phyloP scores from a whole-genome alignment of 1,140 invertebrate species.

The Lethocerus indicus region DNA sequence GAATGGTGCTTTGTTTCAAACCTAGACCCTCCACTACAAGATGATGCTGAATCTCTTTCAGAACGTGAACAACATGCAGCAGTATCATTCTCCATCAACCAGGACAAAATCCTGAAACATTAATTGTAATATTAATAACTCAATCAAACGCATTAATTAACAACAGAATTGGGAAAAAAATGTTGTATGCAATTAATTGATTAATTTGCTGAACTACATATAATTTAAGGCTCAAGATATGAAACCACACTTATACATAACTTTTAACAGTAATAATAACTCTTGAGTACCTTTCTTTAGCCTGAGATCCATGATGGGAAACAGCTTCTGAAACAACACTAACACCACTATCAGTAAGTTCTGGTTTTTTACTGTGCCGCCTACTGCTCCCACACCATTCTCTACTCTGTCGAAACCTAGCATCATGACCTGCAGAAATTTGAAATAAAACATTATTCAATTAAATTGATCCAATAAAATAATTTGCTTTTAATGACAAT shows the following conservation, averaged over 20 bases:
- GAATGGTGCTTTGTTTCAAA: constrained; percentile 10
- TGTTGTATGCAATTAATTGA: too few species aligned
- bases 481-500: not conserved
- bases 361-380: constrained; percentile 47
- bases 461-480: not conserved
- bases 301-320: constrained; percentile 23
- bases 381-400: constrained; percentile 24
- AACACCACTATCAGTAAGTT: constrained; percentile 62
- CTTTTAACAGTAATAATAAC: too few species aligned
- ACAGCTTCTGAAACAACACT: constrained; percentile 49
- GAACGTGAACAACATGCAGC: constrained; percentile 10
- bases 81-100: constrained; percentile 32
- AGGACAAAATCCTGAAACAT: constrained; percentile 33
- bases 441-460: not conserved
- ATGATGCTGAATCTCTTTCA: constrained; percentile 13
- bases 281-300: constrained; percentile 29
- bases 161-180: too few species aligned
- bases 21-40: constrained; percentile 6
- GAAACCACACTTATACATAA: not conserved
- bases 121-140: too few species aligned
- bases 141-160: too few species aligned
- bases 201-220: too few species aligned
- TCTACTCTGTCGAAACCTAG: constrained; percentile 25
- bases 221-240: not conserved
- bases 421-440: constrained; percentile 27